Base-by-base conservation (phyloP, 2,888 invertebrate species). In the Heteromyza rotundicornis region DNA sequence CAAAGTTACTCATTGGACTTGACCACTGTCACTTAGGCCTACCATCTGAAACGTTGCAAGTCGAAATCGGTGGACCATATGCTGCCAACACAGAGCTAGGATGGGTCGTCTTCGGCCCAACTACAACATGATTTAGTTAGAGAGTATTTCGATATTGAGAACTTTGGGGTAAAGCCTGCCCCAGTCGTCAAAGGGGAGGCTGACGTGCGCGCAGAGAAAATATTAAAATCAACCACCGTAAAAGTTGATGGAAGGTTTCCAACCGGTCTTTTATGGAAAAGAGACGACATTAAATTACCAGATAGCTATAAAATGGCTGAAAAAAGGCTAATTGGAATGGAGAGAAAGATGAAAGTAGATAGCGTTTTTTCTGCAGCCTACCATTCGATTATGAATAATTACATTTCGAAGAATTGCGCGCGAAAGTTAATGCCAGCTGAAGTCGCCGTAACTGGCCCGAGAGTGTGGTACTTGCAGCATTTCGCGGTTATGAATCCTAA, bases 371-470 rank as follows among this genome's bases (percentile, higher is more conserved):
- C n/a, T n/a, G n/a, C n/a, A n/a, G n/a, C n/a, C n/a, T n/a, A n/a
- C n/a, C n/a, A n/a, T n/a, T n/a, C n/a, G n/a, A n/a, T n/a, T n/a
- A n/a, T n/a, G n/a, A n/a, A n/a, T n/a, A n/a, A n/a, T n/a, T n/a
- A n/a, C n/a, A 63, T 8, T 56, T 50, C 35, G 64, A 68, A 40
- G 20, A n/a, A n/a, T n/a, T n/a, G n/a, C n/a, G n/a, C n/a, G n/a
- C n/a, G n/a, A n/a, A 40, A 63, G 16, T 51, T 5, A 75, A 75
- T 51, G 63, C 69, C 8, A n/a, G n/a, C n/a, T n/a, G n/a, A n/a
- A n/a, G n/a, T n/a, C n/a, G n/a, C n/a, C n/a, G n/a, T n/a, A n/a
- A n/a, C n/a, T n/a, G n/a, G n/a, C n/a, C n/a, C n/a, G n/a, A n/a
- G n/a, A n/a, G n/a, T n/a, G n/a, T n/a, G n/a, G n/a, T n/a, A n/a